Percentiles rank a stretch among this genome's conserved stretches.
These are phyloP conservation scores for Clarias platycephalus DNA, from an alignment of 2,797 vertebrate species.

Conservation along the genomic window DNA sequence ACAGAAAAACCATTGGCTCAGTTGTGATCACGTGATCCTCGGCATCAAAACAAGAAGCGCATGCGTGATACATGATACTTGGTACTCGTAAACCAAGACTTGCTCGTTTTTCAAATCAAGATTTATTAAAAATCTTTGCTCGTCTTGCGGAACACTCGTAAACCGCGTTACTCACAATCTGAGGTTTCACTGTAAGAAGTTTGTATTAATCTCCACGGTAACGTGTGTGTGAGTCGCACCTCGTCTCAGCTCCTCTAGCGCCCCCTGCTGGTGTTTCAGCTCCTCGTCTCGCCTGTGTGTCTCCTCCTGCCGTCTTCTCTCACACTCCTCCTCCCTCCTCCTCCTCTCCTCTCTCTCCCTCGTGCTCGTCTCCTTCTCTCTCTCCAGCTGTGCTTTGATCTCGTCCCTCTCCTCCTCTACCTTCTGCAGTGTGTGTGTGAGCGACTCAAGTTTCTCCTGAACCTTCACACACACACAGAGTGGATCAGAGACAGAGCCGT, in stretches of 20 bases:
- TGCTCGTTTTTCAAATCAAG: too few species aligned
- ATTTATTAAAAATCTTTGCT: too few species aligned
- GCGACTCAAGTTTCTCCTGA: conserved; percentile 72
- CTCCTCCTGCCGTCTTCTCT: conserved; percentile 67
- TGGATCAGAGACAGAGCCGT: background rate
- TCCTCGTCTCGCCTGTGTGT: conserved; percentile 64
- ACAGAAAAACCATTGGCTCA: too few species aligned
- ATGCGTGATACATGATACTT: too few species aligned
- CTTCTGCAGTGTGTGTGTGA: conserved; percentile 70
- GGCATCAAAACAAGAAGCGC: too few species aligned
- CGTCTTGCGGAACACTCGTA: too few species aligned
- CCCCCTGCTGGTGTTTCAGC: conserved; percentile 68
- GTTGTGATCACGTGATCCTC: too few species aligned
- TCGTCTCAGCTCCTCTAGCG: conserved; percentile 71
- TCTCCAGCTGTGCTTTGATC: conserved; percentile 68
- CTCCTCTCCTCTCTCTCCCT: conserved; percentile 66
- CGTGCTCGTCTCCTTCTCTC: conserved; percentile 53
- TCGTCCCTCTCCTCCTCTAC: conserved; percentile 67
- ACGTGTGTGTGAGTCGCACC: conserved; percentile 55
- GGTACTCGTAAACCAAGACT: too few species aligned
- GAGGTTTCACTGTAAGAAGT: too few species aligned
- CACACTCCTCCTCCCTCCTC: conserved; percentile 70
- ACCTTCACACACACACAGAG: conserved; percentile 59
- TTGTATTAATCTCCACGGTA: too few species aligned
- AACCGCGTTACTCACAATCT: too few species aligned